Percentiles rank a stretch among this genome's conserved stretches.
Evolutionary conservation across 2,113 vertebrate species (phyloP).

Genomic region (Gadus chalcogrammus): DNA sequence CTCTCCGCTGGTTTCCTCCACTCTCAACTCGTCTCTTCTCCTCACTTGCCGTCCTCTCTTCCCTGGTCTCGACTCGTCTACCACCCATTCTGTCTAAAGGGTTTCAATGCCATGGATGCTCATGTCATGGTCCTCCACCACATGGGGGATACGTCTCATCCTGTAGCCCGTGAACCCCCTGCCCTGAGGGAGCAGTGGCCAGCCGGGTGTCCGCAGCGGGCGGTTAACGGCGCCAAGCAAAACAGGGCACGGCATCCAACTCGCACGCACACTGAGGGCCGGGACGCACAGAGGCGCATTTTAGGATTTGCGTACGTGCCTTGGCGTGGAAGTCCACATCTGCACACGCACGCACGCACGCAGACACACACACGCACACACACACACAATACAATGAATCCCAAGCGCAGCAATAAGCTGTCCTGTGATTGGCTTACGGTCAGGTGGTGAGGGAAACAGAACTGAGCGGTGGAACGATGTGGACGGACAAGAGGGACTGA

Average conservation of each 20-base stretch:
- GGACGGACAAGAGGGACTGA: background rate
- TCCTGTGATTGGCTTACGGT: background rate
- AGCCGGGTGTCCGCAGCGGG: constrained; percentile 36
- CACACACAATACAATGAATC: background rate
- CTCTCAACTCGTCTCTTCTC: background rate
- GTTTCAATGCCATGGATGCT: background rate
- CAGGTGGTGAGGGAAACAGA: background rate
- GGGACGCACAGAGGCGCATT: background rate
- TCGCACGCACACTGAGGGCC: background rate
- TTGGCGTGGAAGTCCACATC: background rate
- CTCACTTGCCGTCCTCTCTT: background rate
- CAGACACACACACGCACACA: background rate
- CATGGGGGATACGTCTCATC: too few relatives aligned
- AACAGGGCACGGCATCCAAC: constrained; percentile 28
- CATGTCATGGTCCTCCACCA: too few relatives aligned
- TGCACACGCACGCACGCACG: background rate
- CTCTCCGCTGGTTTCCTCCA: background rate
- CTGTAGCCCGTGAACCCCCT: too few relatives aligned
- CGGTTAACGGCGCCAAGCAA: too few relatives aligned
- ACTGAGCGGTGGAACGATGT: background rate
- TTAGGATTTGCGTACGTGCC: too few relatives aligned
- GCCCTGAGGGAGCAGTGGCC: background rate
- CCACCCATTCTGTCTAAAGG: constrained; percentile 4
- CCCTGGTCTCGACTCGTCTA: background rate
- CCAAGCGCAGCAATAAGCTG: background rate